A percentile compares a stretch with the other conserved stretches of the same genome.
phyloP scores from a whole-genome alignment of 2,888 invertebrate species.

The Philopedon plagiatum region DNA sequence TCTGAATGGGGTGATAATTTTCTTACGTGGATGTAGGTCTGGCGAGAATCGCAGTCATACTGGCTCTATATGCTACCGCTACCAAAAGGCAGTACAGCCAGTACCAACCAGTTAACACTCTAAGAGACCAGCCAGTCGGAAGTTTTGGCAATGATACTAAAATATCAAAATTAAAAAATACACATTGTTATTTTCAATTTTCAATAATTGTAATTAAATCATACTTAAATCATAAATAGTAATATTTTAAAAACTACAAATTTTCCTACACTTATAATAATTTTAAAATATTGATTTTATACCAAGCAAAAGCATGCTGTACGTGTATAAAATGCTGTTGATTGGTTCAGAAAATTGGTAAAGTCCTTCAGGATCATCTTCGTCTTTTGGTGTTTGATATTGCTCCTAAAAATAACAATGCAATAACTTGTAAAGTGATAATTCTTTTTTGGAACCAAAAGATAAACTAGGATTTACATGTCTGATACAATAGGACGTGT shows the following conservation, averaged over 20 bases:
- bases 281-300: neutral
- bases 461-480: neutral
- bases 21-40: conserved; percentile 80
- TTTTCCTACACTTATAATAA: neutral
- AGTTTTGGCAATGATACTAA: conserved; percentile 81
- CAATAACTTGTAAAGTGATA: neutral
- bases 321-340: conserved; percentile 85
- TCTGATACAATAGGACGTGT: neutral
- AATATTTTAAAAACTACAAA: no score
- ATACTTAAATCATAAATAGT: no score
- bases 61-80: conserved; percentile 85
- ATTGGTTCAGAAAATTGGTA: conserved; percentile 81
- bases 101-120: conserved; percentile 88
- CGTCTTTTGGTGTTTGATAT: conserved; percentile 57
- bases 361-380: conserved; percentile 69
- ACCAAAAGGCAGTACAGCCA: conserved; percentile 88
- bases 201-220: no score
- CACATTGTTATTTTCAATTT: no score
- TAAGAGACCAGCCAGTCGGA: conserved; percentile 84
- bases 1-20: neutral
- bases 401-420: conserved; percentile 49
- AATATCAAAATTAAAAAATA: no score
- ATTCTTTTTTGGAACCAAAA: no score
- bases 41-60: conserved; percentile 87
- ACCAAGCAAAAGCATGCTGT: conserved; percentile 82